Conservation (phyloP, 2,797 vertebrate genomes). For the Brachyalestes nurse region DNA sequence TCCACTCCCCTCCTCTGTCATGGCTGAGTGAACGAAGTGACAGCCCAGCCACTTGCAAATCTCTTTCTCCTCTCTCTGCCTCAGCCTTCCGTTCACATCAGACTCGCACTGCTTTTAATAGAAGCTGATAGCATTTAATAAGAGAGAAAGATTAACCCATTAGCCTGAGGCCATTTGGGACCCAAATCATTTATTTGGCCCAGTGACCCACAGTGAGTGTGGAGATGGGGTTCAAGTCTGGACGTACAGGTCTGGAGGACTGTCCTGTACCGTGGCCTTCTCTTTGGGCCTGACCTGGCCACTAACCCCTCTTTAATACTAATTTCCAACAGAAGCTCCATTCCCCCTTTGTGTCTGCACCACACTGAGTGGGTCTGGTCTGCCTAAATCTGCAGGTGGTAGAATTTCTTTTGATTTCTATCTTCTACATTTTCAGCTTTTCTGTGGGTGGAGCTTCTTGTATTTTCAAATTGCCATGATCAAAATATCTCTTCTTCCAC, state of each 20-base stretch:
- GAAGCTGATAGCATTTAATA: conserved; percentile 65
- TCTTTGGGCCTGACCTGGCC: conserved; percentile 19
- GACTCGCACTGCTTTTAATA: conserved; percentile 56
- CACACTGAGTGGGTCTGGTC: not conserved
- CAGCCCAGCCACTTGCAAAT: conserved; percentile 50
- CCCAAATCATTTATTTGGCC: conserved; percentile 64
- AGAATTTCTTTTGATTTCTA: not conserved
- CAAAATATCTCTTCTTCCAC: not conserved
- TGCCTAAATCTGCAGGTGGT: not conserved
- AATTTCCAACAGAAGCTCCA: not conserved
- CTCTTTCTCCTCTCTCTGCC: conserved; percentile 45
- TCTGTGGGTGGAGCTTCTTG: not conserved
- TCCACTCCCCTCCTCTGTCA: conserved; percentile 8
- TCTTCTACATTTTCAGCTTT: not conserved
- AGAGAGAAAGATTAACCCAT: conserved; percentile 64
- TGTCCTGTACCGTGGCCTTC: not conserved
- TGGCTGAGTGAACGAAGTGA: conserved; percentile 45
- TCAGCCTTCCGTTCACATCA: conserved; percentile 49
- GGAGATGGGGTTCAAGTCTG: conserved; percentile 50
- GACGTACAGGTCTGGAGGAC: conserved; percentile 1
- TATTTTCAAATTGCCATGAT: not conserved
- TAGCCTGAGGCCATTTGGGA: conserved; percentile 58
- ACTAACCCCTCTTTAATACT: not conserved
- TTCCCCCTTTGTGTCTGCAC: not conserved
- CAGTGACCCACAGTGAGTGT: conserved; percentile 60